Conservation (phyloP, 1,140 invertebrate species). For the Penaeus chinensis region DNA sequence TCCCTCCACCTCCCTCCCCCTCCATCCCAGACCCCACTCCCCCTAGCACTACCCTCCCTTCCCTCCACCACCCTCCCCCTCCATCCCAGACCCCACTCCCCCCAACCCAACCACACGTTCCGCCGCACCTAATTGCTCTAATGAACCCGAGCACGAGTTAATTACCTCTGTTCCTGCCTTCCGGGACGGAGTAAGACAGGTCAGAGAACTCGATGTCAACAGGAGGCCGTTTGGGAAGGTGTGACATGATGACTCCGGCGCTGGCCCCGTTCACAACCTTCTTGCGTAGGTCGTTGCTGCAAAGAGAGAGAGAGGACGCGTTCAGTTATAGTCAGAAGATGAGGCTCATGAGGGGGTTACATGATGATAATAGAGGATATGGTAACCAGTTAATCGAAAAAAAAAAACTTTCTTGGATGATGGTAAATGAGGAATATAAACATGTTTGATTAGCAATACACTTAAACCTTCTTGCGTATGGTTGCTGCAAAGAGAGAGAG, state of each 20-base stretch:
- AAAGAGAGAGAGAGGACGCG: neutral
- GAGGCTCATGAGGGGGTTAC: neutral
- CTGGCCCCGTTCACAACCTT: conserved; percentile 50
- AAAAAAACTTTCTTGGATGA: too few relatives aligned
- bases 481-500: too few relatives aligned
- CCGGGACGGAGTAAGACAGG: conserved; percentile 85
- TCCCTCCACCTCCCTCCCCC: neutral
- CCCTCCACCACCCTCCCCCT: neutral
- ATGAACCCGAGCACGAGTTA: neutral
- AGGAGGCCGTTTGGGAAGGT: conserved; percentile 83
- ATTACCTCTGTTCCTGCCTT: conserved; percentile 69
- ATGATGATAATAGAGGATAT: neutral
- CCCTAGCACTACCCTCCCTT: neutral
- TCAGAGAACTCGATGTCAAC: conserved; percentile 89
- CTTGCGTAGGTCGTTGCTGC: conserved; percentile 61
- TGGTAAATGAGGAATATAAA: too few relatives aligned
- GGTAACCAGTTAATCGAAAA: too few relatives aligned
- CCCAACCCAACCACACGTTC: neutral
- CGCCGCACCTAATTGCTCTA: neutral
- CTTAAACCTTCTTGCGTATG: too few relatives aligned
- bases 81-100: neutral
- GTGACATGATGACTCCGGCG: conserved; percentile 72
- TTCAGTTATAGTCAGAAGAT: neutral
- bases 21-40: neutral
- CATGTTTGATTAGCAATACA: too few relatives aligned